Evolutionary conservation across 2,113 vertebrate species (phyloP).

Genomic region (Psammodynastes pulverulentus): DNA sequence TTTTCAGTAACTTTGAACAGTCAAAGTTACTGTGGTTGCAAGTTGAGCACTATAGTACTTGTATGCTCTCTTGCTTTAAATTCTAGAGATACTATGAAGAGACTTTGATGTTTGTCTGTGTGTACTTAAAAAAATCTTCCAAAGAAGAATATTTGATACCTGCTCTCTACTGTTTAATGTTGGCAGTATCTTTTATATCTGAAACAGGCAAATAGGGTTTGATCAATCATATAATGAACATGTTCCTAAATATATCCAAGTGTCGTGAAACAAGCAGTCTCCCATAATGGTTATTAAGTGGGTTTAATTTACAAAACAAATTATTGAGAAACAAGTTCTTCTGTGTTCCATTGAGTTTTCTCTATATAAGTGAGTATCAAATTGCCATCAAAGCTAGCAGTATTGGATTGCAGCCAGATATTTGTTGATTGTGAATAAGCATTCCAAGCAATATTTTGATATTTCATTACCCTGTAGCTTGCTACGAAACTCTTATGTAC

Average conservation of each 20-base stretch:
- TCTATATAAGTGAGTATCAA: not conserved
- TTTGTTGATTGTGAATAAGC: not conserved
- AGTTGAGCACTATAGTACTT: too few species aligned
- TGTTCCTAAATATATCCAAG: not conserved
- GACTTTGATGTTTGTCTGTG: not conserved
- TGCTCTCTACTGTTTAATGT: not conserved
- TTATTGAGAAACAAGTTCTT: not conserved
- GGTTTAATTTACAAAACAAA: not conserved
- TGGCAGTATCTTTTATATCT: not conserved
- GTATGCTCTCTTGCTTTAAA: not conserved
- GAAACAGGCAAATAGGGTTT: not conserved
- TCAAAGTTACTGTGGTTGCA: too few species aligned
- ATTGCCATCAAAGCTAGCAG: not conserved
- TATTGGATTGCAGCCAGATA: not conserved
- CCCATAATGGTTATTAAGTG: not conserved
- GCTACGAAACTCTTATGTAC: not conserved
- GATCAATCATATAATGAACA: not conserved
- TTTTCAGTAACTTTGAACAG: too few species aligned
- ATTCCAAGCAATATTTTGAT: not conserved
- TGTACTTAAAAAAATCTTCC: not conserved
- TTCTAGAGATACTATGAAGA: not conserved
- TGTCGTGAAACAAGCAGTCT: not conserved
- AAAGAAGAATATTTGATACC: not conserved
- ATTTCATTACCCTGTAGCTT: not conserved
- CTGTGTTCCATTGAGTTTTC: not conserved